Evolutionary conservation across 2,888 invertebrate genomes (phyloP).

Genomic region (Xanthorhoe spadicearia): DNA sequence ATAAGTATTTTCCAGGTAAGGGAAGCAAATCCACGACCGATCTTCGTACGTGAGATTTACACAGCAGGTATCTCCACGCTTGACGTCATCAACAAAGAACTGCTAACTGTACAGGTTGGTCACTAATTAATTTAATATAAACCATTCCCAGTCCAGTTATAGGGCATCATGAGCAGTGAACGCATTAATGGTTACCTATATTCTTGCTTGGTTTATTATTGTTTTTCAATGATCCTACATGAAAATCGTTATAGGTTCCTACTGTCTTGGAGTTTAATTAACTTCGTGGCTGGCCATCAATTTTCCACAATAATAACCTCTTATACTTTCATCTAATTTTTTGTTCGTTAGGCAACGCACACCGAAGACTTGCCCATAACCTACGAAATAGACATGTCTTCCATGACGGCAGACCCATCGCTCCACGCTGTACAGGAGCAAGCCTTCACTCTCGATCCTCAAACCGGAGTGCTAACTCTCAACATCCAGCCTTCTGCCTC

Average conservation of each 20-base stretch:
- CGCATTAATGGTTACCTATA: too few species aligned
- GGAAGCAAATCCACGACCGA: slow-evolving; percentile 86
- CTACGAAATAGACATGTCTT: slow-evolving; percentile 67
- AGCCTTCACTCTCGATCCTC: slow-evolving; percentile 70
- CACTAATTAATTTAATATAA: too few species aligned
- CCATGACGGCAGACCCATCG: slow-evolving; percentile 73
- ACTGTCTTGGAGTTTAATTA: too few species aligned
- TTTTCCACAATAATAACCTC: too few species aligned
- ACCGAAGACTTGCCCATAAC: slow-evolving; percentile 73
- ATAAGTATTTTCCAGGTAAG: slow-evolving; percentile 77
- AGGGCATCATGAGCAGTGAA: too few species aligned
- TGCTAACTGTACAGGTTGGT: slow-evolving; percentile 77
- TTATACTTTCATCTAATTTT: background rate
- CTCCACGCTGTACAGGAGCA: slow-evolving; percentile 65
- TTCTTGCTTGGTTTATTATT: too few species aligned
- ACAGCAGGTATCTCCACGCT: slow-evolving; percentile 80
- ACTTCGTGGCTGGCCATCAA: too few species aligned
- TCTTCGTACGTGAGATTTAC: slow-evolving; percentile 76
- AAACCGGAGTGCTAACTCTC: slow-evolving; percentile 76
- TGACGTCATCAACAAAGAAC: slow-evolving; percentile 72
- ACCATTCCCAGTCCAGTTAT: too few species aligned
- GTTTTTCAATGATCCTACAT: too few species aligned
- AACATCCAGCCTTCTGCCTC: slow-evolving; percentile 78
- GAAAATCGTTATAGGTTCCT: too few species aligned
- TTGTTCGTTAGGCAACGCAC: slow-evolving; percentile 81